Evolutionary conservation across 2,888 invertebrate species (phyloP), one percentile per base, ranked within the genome.

Genomic region (Thymelicus lineola): DNA sequence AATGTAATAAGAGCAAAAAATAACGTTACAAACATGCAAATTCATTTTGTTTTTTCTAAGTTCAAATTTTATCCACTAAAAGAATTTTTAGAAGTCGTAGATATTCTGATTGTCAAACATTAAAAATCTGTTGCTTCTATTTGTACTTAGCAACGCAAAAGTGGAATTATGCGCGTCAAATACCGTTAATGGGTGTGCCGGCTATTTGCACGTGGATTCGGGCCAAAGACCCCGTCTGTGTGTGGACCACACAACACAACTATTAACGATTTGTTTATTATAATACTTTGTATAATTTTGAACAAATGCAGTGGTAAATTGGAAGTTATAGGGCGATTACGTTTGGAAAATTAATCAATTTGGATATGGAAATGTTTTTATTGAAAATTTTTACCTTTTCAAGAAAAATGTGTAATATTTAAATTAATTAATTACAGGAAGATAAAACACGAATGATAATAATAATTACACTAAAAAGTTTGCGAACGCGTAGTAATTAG

Each of bases 161-260:
- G 74, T 74, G 74, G 73, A 75, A 72, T 74, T 76, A 85, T 81
- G 79, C 82, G 77, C 81, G 80, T 77, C 77, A 75, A 79, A 81
- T 85, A 81, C 88, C 88, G 88, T 88, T 89, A 86, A 69, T 77
- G 84, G 86, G 87, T 82, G 87, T 80, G 87, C 79, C 81, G 76
- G 77, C 80, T 80, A 83, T 85, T 86, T 80, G 87, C 86, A 86
- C 86, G 86, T 87, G 86, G 80, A 76, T 74, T 71, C 78, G 80
- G 87, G 84, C 72, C 86, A 87, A 85, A 81, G 87, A 87, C 86
- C 89, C 77, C 81, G 75, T 69, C 66, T 73, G 79, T 79, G 76
- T 73, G 79, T 79, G 76, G 80, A 80, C 82, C 80, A 80, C 79
- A 81, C 80, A 74, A 74, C 74, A 77, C n/a, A n/a, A n/a, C 72